Evolutionary conservation across 2,113 vertebrate species (phyloP).

Genomic region (Uria lomvia): DNA sequence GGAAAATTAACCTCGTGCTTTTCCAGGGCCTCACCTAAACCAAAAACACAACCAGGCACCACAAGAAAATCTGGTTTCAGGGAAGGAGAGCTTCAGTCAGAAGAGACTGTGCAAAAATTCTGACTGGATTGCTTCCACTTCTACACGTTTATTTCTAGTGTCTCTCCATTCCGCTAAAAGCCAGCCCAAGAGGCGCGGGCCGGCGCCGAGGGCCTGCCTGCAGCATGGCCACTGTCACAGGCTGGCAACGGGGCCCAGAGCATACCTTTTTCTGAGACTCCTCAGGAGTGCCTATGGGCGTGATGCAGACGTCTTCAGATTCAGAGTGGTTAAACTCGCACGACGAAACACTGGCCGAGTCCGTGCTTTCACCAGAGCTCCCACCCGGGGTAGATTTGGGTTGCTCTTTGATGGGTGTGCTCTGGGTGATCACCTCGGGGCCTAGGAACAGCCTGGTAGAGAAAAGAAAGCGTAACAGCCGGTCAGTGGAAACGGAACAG

Average conservation of each 20-base stretch:
- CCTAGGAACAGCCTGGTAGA: slow-evolving; percentile 82
- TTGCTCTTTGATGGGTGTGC: slow-evolving; percentile 82
- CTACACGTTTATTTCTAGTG: background rate
- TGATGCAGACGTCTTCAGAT: slow-evolving; percentile 71
- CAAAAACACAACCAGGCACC: background rate
- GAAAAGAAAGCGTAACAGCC: background rate
- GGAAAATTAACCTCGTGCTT: background rate
- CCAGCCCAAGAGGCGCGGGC: background rate
- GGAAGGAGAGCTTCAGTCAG: background rate
- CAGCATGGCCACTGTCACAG: too few species aligned
- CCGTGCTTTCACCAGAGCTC: slow-evolving; percentile 91
- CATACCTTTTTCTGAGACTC: slow-evolving; percentile 82
- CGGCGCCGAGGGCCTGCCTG: background rate
- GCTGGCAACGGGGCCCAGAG: background rate
- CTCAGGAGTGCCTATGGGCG: slow-evolving; percentile 72
- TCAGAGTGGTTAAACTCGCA: slow-evolving; percentile 88
- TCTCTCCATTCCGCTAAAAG: background rate
- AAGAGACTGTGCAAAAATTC: background rate
- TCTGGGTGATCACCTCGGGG: slow-evolving; percentile 71
- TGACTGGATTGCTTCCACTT: background rate
- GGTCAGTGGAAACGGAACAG: background rate
- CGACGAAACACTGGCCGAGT: slow-evolving; percentile 90
- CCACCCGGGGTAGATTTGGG: slow-evolving; percentile 80
- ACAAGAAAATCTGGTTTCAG: background rate
- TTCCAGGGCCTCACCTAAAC: background rate